Evolutionary conservation across 2,888 invertebrate genomes (phyloP).

Genomic region (Sturmia bella): DNA sequence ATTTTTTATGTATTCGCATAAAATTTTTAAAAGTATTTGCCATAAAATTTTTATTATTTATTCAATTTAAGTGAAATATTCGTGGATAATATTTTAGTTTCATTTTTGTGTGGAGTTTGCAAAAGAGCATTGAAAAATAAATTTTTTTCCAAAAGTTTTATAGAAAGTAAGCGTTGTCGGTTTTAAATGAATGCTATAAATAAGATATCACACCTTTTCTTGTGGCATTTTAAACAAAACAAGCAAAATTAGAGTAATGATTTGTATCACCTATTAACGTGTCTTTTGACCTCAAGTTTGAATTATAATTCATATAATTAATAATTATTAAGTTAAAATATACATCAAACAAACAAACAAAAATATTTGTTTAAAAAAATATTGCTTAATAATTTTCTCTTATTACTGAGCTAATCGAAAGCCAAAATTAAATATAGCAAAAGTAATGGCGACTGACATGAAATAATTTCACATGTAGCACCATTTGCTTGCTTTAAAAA

Average conservation of each 20-base stretch:
- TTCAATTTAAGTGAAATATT: constrained; percentile 19
- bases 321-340: too few species aligned
- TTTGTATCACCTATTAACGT: too few species aligned
- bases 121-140: background rate
- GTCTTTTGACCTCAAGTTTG: too few species aligned
- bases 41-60: constrained; percentile 34
- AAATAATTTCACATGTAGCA: constrained; percentile 8
- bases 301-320: too few species aligned
- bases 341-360: too few species aligned
- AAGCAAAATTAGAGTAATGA: too few species aligned
- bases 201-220: too few species aligned
- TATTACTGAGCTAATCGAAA: background rate
- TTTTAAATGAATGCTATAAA: too few species aligned
- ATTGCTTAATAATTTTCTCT: background rate
- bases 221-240: too few species aligned
- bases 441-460: constrained; percentile 30
- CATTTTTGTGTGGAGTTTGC: too few species aligned
- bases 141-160: too few species aligned
- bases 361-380: background rate
- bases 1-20: constrained; percentile 16
- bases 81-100: constrained; percentile 1
- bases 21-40: constrained; percentile 34
- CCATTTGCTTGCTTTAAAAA: background rate
- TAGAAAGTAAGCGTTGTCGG: too few species aligned
- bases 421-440: background rate